A percentile compares a stretch with the other conserved stretches of the same genome.
These are phyloP conservation scores for Albula goreensis DNA, from an alignment of 2,113 vertebrate species.

Conservation along the genomic window DNA sequence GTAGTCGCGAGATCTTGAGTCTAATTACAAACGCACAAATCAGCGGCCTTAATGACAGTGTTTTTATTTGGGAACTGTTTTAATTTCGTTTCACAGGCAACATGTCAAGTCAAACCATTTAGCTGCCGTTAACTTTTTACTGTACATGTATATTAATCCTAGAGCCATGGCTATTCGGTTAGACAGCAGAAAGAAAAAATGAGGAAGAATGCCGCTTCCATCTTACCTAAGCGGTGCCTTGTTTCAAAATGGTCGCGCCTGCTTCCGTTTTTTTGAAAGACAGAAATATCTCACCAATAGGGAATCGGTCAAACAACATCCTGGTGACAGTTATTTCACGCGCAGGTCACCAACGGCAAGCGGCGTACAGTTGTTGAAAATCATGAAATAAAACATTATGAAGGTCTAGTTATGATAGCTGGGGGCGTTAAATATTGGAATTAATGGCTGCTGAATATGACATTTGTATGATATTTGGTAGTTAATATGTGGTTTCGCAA, in stretches of 20 bases:
- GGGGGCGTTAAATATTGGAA: no score
- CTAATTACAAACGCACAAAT: not conserved
- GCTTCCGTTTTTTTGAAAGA: conserved; percentile 68
- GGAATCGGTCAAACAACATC: not conserved
- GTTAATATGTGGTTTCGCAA: no score
- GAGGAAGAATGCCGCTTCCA: conserved; percentile 59
- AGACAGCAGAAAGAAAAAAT: conserved; percentile 16
- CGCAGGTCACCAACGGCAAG: not conserved
- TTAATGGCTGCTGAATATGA: no score
- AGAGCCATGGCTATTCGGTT: not conserved
- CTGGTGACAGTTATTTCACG: not conserved
- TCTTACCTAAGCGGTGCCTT: conserved; percentile 75
- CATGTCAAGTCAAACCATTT: not conserved
- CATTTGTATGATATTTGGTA: no score
- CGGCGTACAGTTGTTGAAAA: not conserved
- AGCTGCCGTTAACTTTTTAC: not conserved
- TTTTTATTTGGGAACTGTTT: no score
- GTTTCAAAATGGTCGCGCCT: conserved; percentile 79
- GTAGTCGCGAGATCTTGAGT: no score
- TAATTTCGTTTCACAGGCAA: no score
- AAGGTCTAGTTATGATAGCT: no score
- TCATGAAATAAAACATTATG: no score
- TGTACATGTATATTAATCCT: not conserved
- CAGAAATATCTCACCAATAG: conserved; percentile 54
- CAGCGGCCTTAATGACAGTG: not conserved